Evolutionary conservation across 2,888 invertebrate genomes (phyloP).

Genomic region (Latheticus oryzae): DNA sequence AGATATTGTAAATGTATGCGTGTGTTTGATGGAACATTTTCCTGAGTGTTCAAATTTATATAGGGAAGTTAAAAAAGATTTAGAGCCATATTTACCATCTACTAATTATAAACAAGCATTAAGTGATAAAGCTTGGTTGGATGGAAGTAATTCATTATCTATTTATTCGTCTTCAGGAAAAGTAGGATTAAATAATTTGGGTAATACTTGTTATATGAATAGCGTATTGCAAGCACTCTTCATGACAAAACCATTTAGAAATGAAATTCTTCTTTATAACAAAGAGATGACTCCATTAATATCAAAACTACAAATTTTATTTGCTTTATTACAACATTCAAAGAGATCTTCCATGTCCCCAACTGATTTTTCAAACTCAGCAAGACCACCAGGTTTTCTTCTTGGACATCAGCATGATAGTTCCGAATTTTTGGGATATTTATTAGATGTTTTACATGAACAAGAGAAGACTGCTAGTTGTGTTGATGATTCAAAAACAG

Average conservation of each 20-base stretch:
- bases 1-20: conserved; percentile 72
- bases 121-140: conserved; percentile 63
- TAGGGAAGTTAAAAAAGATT: conserved; percentile 57
- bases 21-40: conserved; percentile 69
- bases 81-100: conserved; percentile 58
- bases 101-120: conserved; percentile 57
- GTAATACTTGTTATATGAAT: conserved; percentile 92
- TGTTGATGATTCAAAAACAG: conserved; percentile 29
- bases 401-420: conserved; percentile 87
- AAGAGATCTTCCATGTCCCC: conserved; percentile 76
- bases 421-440: conserved; percentile 84
- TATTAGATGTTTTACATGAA: conserved; percentile 80
- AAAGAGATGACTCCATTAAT: conserved; percentile 71
- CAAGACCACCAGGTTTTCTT: conserved; percentile 82
- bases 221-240: conserved; percentile 86
- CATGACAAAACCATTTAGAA: conserved; percentile 83
- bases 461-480: conserved; percentile 68
- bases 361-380: conserved; percentile 75
- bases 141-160: conserved; percentile 50
- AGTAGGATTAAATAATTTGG: conserved; percentile 84
- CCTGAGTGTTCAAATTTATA: conserved; percentile 60
- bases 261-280: conserved; percentile 72
- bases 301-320: conserved; percentile 76
- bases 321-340: conserved; percentile 79
- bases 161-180: conserved; percentile 63